Evolutionary conservation across 2,113 vertebrate genomes (phyloP).

Genomic region (Delphinus delphis): DNA sequence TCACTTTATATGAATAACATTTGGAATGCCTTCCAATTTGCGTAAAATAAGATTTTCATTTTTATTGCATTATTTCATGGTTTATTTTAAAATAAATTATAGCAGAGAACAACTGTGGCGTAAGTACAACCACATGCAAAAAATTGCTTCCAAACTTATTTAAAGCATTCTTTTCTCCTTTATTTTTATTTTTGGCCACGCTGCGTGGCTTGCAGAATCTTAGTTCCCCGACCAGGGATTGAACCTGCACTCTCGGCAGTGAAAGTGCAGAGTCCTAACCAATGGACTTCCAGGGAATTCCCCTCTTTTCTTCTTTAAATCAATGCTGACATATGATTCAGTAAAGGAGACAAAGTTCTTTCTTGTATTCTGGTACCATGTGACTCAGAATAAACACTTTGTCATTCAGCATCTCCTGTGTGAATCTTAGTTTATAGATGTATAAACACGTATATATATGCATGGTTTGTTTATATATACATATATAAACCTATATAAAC

Average conservation of each 20-base stretch:
- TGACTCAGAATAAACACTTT: background rate
- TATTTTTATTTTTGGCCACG: background rate
- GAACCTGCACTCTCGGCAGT: background rate
- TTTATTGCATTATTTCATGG: background rate
- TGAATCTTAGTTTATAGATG: background rate
- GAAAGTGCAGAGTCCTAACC: background rate
- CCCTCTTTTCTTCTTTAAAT: background rate
- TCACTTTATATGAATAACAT: background rate
- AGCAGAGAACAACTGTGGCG: background rate
- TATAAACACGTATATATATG: background rate
- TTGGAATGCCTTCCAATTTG: background rate
- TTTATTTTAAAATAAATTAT: conserved; percentile 17
- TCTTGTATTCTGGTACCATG: background rate
- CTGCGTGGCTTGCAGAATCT: background rate
- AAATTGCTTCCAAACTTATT: background rate
- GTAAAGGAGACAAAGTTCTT: background rate
- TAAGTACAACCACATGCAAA: background rate
- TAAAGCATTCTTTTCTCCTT: background rate
- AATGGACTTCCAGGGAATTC: background rate
- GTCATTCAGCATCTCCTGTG: background rate
- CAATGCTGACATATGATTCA: background rate
- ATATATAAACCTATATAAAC: background rate
- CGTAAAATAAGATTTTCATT: background rate
- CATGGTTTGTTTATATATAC: background rate
- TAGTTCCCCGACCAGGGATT: background rate